These are phyloP conservation scores for Clarias gariepinus DNA, from an alignment of 2,113 vertebrate species.

Conservation along the genomic window DNA sequence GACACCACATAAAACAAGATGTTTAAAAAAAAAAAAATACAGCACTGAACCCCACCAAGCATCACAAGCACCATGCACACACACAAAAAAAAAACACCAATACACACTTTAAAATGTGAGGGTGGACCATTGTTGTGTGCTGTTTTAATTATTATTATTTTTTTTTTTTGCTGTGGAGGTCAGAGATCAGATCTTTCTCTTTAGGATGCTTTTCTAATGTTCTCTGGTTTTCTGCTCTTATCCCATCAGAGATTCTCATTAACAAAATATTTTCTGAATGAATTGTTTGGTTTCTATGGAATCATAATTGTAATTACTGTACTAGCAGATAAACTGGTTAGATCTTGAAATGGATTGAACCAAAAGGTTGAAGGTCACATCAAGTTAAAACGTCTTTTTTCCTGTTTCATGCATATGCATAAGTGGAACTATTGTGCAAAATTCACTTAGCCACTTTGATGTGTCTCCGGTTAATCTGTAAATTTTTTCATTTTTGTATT, in stretches of 20 bases:
- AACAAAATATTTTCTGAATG: background rate
- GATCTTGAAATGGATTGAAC: background rate
- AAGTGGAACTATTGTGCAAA: too few relatives aligned
- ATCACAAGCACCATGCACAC: background rate
- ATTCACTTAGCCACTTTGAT: too few relatives aligned
- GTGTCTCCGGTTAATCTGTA: too few relatives aligned
- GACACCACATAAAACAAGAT: background rate
- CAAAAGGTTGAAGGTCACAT: background rate
- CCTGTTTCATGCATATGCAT: background rate
- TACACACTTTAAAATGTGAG: too few relatives aligned
- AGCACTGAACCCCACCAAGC: background rate
- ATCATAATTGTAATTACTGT: background rate
- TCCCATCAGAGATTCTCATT: background rate
- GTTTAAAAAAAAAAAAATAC: background rate
- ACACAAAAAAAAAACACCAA: too few relatives aligned
- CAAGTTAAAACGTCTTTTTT: background rate
- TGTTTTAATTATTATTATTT: too few relatives aligned
- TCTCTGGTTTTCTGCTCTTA: background rate
- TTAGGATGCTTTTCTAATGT: background rate
- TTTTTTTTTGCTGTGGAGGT: background rate
- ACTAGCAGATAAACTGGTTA: background rate
- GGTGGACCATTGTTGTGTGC: too few relatives aligned
- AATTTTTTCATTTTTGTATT: too few relatives aligned
- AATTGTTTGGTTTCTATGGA: background rate
- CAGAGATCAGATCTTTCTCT: background rate